Base-by-base conservation (phyloP, 2,888 invertebrate species). In the Pristionchus maxplancki region DNA sequence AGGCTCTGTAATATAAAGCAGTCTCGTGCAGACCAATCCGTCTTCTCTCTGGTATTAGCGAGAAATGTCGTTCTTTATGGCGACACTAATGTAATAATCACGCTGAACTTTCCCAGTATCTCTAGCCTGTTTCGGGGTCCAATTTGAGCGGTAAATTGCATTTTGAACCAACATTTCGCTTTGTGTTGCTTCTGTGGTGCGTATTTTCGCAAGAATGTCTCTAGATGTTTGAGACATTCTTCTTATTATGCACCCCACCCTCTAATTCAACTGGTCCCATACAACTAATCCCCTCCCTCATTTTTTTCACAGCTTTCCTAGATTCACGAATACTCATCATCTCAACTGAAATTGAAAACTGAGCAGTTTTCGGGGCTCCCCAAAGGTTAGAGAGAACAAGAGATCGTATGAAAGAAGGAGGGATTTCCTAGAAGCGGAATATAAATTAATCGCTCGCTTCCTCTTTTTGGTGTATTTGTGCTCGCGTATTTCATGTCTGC, bases 401-500 rank as follows among this genome's bases (percentile, higher is more conserved):
- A 67, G 34, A 31, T 13, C 34, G 17, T 11, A 3, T 11, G 13
- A 28, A 62, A 62, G 62, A 13, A 28, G 62, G n/a, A 11, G 20
- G 20, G 62, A 62, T 62, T 28, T 62, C 62, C 67, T 28, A 34
- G 67, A 67, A 28, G 67, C 28, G 67, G 67, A 15, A 67, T 67
- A 28, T 67, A 67, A 31, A 31, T 31, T 67, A 67, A 67, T 67
- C 31, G 67, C 0, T 11, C 34, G 11, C 67, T 67, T 67, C 67
- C 67, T 31, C 15, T 62, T 62, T 67, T 67, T 67, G 31, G 67
- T 34, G 11, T 67, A 34, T 67, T 50, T 50, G 34, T 67, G 28
- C n/a, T n/a, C 34, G 67, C 34, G 31, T 67, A 67, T 67, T 67
- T 67, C 67, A 13, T 67, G 67, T 67, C 31, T 67, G 31, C 67